Percentiles rank a stretch among this genome's conserved stretches.
phyloP scores from a whole-genome alignment of 2,113 vertebrate genomes.

The Clarias gariepinus region DNA sequence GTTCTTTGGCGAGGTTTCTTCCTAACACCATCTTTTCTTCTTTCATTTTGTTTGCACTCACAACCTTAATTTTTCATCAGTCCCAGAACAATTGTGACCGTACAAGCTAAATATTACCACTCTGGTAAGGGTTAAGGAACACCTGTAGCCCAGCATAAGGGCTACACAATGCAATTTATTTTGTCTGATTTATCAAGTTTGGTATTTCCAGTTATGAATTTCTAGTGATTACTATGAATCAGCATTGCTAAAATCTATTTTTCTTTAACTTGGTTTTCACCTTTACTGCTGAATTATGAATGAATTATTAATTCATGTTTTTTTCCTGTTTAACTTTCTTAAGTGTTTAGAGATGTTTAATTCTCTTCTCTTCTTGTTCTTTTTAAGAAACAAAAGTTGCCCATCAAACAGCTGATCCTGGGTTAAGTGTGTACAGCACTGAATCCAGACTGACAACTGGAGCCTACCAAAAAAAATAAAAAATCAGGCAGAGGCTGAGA shows the following conservation, averaged over 20 bases:
- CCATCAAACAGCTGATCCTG: neutral
- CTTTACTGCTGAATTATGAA: neutral
- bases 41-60: neutral
- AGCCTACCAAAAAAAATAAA: neutral
- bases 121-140: neutral
- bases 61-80: neutral
- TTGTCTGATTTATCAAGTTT: neutral
- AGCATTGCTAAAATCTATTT: neutral
- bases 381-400: conserved; percentile 16
- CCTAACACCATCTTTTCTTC: neutral
- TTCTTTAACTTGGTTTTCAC: neutral
- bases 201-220: neutral
- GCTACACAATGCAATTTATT: neutral
- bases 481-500: conserved; percentile 50
- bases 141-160: neutral
- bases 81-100: neutral
- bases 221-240: neutral
- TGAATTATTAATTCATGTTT: neutral
- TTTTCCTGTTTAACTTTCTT: neutral
- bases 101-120: neutral
- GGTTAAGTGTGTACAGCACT: conserved; percentile 28
- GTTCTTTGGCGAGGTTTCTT: neutral
- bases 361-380: neutral
- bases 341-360: neutral
- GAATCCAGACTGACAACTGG: conserved; percentile 27